Conservation (phyloP, 2,113 vertebrate species). For the Xenopus laevis region DNA sequence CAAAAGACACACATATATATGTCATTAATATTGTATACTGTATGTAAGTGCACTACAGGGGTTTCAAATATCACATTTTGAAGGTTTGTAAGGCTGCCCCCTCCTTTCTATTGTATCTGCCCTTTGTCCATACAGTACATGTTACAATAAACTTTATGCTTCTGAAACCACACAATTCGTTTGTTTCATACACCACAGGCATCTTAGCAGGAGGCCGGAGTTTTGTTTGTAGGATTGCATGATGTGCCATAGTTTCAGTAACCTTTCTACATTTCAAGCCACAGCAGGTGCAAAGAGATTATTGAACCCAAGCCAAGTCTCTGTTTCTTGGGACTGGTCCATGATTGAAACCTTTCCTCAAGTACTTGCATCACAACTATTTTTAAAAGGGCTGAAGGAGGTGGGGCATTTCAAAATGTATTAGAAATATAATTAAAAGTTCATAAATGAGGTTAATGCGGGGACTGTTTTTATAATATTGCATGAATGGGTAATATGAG, state of each 20-base stretch:
- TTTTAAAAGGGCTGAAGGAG: background rate
- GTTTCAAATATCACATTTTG: too few relatives aligned
- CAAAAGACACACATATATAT: too few relatives aligned
- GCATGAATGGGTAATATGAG: background rate
- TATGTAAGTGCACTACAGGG: too few relatives aligned
- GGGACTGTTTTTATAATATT: background rate
- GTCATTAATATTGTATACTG: too few relatives aligned
- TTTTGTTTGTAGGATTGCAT: background rate
- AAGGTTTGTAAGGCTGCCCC: too few relatives aligned
- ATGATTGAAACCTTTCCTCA: background rate
- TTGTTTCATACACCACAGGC: conserved; percentile 20
- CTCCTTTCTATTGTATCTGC: too few relatives aligned
- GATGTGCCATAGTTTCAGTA: conserved; percentile 18
- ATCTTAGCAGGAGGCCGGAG: conserved; percentile 32
- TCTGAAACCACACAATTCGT: conserved; percentile 1
- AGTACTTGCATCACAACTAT: conserved; percentile 14
- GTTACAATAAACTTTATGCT: background rate
- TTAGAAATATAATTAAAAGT: background rate
- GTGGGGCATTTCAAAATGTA: conserved; percentile 10
- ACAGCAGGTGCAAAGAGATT: conserved; percentile 32
- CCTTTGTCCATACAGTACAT: background rate
- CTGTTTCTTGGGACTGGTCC: conserved; percentile 27
- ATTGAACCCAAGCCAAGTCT: conserved; percentile 24
- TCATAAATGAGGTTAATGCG: conserved; percentile 1
- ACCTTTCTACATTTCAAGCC: conserved; percentile 33